phyloP scores from a whole-genome alignment of 2,113 vertebrate genomes.

The Pachypanchax playfairii region DNA sequence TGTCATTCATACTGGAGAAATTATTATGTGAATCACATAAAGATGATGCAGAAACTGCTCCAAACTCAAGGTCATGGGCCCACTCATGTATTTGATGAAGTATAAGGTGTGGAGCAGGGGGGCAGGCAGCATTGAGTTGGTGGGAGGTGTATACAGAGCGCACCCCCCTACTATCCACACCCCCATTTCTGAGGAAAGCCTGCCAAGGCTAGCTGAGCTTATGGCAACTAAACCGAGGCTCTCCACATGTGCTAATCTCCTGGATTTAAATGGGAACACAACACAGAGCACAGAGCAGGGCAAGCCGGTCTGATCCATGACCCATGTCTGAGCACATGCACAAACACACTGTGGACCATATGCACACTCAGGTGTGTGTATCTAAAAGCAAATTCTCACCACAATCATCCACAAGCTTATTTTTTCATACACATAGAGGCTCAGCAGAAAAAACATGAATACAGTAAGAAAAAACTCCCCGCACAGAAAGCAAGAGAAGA shows the following conservation, averaged over 20 bases:
- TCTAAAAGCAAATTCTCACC: constrained; percentile 22
- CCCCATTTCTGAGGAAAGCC: constrained; percentile 66
- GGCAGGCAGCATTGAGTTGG: constrained; percentile 37
- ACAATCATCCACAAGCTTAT: background rate
- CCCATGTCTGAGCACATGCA: constrained; percentile 59
- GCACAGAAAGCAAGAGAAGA: constrained; percentile 6
- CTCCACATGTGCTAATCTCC: constrained; percentile 78
- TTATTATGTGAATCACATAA: background rate
- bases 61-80: constrained; percentile 60
- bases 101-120: constrained; percentile 55
- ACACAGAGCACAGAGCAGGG: constrained; percentile 66
- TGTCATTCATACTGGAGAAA: constrained; percentile 19
- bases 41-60: constrained; percentile 29
- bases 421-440: background rate
- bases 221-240: constrained; percentile 73
- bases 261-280: constrained; percentile 76
- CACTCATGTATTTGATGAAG: constrained; percentile 58
- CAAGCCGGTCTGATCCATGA: constrained; percentile 73
- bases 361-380: constrained; percentile 6
- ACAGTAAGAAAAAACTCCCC: constrained; percentile 3
- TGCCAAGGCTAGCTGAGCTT: constrained; percentile 71
- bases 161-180: constrained; percentile 50
- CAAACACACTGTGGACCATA: constrained; percentile 4
- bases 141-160: constrained; percentile 46
- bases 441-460: background rate